These are phyloP conservation scores for Saccostrea glomerata DNA, from an alignment of 1,140 invertebrate genomes.

Conservation along the genomic window DNA sequence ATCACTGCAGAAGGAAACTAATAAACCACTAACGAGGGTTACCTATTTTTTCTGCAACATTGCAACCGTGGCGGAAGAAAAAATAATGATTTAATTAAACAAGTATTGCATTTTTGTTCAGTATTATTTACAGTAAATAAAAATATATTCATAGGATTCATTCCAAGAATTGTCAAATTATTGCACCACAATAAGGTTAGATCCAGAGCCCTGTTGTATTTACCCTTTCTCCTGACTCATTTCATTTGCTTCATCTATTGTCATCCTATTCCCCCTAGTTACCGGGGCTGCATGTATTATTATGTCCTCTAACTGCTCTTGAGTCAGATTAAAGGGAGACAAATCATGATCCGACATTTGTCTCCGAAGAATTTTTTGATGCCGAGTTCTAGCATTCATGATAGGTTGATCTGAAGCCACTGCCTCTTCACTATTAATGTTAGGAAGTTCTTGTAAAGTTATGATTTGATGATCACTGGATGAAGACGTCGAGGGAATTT, in stretches of 20 bases:
- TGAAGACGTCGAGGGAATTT: slow-evolving; percentile 37
- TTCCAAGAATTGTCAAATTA: neutral
- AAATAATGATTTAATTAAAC: no score
- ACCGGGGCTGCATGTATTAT: slow-evolving; percentile 70
- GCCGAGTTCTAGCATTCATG: slow-evolving; percentile 65
- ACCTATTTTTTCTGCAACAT: no score
- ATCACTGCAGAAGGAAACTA: no score
- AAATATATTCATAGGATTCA: neutral
- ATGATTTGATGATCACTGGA: slow-evolving; percentile 65
- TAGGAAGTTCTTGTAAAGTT: slow-evolving; percentile 67
- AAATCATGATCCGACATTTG: slow-evolving; percentile 70
- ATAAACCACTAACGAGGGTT: no score
- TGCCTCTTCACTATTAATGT: slow-evolving; percentile 59
- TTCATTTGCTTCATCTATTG: neutral
- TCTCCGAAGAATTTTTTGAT: slow-evolving; percentile 67
- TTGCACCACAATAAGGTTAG: neutral
- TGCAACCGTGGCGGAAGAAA: no score
- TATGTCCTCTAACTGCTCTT: slow-evolving; percentile 70
- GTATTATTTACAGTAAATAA: slow-evolving; percentile 15
- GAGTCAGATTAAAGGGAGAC: slow-evolving; percentile 68
- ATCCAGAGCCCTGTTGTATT: neutral
- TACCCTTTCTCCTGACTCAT: neutral
- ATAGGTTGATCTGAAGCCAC: slow-evolving; percentile 52
- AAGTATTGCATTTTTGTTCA: neutral
- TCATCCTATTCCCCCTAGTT: slow-evolving; percentile 27